Conservation (phyloP, 2,113 vertebrate genomes). For the Lophochroa leadbeateri region DNA sequence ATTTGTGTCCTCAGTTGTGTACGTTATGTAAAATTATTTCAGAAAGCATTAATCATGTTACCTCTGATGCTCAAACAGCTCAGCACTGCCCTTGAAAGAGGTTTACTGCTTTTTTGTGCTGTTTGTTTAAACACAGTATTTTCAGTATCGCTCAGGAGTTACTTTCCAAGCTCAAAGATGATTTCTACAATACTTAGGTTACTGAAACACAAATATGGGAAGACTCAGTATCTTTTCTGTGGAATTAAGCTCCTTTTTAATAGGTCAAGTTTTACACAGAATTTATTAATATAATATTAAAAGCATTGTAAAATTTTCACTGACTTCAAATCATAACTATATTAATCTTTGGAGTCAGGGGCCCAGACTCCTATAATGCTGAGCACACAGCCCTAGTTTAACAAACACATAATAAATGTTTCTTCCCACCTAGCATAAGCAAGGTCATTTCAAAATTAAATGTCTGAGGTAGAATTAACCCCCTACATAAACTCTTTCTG, state of each 20-base stretch:
- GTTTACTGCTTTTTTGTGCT: not conserved
- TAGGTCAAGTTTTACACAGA: not conserved
- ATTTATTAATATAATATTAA: not conserved
- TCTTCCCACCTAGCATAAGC: not conserved
- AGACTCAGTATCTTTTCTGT: not conserved
- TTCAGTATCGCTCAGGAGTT: not conserved
- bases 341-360: not conserved
- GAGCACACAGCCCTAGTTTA: not conserved
- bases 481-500: not conserved
- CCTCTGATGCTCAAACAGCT: not conserved
- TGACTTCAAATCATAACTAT: not conserved
- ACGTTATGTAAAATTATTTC: not conserved
- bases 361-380: not conserved
- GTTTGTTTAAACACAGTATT: not conserved
- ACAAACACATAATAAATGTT: slow-evolving; percentile 4
- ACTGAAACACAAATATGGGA: not conserved
- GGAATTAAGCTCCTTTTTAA: not conserved
- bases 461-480: slow-evolving; percentile 13
- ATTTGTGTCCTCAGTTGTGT: fast-evolving
- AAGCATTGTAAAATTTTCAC: not conserved
- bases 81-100: not conserved
- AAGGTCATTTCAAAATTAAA: slow-evolving; percentile 44
- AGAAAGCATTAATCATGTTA: not conserved
- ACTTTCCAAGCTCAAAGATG: not conserved
- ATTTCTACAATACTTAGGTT: not conserved